Conservation (phyloP, 2,113 vertebrate genomes). For the Phrynosoma blainvillii region DNA sequence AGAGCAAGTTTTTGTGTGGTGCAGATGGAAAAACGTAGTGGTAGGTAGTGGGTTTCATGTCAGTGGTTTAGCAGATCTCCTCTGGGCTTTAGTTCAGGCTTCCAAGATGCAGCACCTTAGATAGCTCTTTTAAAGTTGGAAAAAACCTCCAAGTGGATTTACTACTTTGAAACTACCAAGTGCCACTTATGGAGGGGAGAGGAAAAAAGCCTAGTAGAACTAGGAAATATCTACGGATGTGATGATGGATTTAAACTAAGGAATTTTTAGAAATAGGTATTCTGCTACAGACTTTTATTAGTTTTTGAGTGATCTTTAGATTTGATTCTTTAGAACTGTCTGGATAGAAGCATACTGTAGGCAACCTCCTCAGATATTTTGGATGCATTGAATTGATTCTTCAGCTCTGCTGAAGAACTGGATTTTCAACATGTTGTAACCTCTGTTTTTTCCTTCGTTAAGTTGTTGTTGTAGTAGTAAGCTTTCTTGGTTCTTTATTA, state of each 20-base stretch:
- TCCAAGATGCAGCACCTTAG: no score
- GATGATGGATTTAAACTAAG: not conserved
- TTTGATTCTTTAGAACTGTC: not conserved
- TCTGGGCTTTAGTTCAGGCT: no score
- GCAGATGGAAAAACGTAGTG: no score
- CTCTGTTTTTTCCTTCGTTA: no score
- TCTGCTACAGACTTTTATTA: not conserved
- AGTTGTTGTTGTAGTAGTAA: not conserved
- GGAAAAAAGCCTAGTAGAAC: not conserved
- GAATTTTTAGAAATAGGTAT: not conserved
- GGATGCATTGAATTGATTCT: not conserved
- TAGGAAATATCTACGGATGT: not conserved
- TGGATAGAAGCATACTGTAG: not conserved
- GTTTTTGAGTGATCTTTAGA: not conserved
- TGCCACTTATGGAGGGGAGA: not conserved
- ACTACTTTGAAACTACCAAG: no score
- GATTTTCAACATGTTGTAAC: no score
- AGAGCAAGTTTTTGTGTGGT: not conserved
- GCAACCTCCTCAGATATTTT: not conserved
- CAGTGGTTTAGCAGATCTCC: no score
- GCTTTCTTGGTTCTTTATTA: no score
- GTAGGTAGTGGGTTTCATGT: no score
- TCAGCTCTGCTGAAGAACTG: no score
- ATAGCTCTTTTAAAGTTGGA: no score
- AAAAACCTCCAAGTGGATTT: no score